phyloP scores from a whole-genome alignment of 2,113 vertebrate genomes.

The Fulmarus glacialis region DNA sequence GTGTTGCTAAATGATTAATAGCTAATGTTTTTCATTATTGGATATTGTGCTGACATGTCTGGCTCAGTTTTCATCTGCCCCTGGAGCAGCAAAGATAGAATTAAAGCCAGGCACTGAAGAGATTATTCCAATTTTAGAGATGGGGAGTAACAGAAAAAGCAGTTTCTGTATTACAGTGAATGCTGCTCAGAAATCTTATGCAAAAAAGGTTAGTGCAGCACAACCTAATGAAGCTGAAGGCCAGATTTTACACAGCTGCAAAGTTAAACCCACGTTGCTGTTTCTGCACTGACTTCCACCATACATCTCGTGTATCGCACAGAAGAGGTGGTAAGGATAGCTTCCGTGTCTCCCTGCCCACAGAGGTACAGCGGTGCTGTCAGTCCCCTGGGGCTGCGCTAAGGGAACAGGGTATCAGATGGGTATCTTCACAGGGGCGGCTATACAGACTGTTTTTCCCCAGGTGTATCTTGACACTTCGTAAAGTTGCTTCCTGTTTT shows the following conservation, averaged over 20 bases:
- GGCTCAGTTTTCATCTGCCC: neutral
- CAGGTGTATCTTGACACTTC: neutral
- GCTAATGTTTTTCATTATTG: neutral
- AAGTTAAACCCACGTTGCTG: rapidly evolving
- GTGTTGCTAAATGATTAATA: neutral
- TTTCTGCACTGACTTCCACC: neutral
- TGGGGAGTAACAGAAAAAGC: neutral
- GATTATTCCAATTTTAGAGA: neutral
- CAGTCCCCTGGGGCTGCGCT: neutral
- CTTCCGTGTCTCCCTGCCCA: neutral
- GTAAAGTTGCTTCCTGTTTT: neutral
- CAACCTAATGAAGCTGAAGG: neutral
- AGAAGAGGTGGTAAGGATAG: neutral
- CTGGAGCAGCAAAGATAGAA: neutral
- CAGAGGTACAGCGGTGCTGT: neutral
- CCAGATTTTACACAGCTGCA: neutral
- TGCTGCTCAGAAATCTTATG: neutral
- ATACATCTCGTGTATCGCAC: rapidly evolving
- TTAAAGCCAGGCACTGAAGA: neutral
- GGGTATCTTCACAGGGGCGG: neutral
- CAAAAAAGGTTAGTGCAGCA: neutral
- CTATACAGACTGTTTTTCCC: neutral
- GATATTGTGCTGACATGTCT: neutral
- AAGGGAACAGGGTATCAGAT: neutral
- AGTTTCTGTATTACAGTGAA: neutral